Percentiles rank a stretch among this genome's conserved stretches.
These are phyloP conservation scores for Hydraecia micacea DNA, from an alignment of 2,888 invertebrate species.

Conservation along the genomic window DNA sequence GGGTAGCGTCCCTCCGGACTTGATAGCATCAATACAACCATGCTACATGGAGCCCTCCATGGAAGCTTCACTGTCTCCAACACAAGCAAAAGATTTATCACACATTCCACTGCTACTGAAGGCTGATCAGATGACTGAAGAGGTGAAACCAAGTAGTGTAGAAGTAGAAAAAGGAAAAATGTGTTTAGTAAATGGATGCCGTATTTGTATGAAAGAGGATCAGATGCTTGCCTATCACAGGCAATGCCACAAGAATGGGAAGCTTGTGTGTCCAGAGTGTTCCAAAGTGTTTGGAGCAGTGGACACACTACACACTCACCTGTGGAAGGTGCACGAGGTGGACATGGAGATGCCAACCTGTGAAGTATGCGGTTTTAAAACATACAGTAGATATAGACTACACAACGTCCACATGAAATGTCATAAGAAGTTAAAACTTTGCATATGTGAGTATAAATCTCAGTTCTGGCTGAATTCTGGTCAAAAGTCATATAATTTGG, in stretches of 20 bases:
- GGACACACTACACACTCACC: conserved; percentile 93
- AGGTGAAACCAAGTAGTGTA: conserved; percentile 57
- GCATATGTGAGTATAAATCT: conserved; percentile 84
- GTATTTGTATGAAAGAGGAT: conserved; percentile 89
- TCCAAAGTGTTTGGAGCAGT: conserved; percentile 89
- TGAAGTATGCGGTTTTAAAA: conserved; percentile 93
- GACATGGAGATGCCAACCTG: conserved; percentile 95
- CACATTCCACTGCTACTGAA: conserved; percentile 70
- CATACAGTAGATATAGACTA: conserved; percentile 92
- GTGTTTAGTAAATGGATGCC: conserved; percentile 90
- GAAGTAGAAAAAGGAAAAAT: conserved; percentile 74
- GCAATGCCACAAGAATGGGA: conserved; percentile 90
- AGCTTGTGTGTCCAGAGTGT: conserved; percentile 92
- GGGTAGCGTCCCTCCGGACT: conserved; percentile 83
- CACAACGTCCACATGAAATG: conserved; percentile 94
- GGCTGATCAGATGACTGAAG: conserved; percentile 67
- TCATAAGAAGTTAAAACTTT: conserved; percentile 92
- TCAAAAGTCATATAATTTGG: neutral
- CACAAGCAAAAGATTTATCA: conserved; percentile 65
- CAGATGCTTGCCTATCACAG: conserved; percentile 92
- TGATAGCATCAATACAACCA: conserved; percentile 85
- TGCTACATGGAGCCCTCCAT: conserved; percentile 64
- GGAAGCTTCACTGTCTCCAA: conserved; percentile 66
- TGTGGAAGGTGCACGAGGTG: conserved; percentile 94
- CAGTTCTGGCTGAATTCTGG: neutral